These are phyloP conservation scores for Chrysina gloriosa DNA, from an alignment of 2,888 invertebrate species.

Conservation along the genomic window DNA sequence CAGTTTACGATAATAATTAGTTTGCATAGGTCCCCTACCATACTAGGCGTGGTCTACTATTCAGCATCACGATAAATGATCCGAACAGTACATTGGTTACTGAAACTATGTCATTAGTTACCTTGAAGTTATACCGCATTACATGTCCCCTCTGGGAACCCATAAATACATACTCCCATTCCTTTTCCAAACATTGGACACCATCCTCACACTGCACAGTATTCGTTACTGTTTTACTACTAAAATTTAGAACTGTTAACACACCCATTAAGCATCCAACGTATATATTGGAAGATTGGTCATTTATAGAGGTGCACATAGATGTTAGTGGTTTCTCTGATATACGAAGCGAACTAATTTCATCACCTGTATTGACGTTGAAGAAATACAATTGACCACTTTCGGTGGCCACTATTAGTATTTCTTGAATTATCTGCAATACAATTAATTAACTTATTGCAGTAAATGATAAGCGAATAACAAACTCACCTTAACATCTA, in stretches of 20 bases:
- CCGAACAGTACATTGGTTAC: not conserved
- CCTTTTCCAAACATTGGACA: constrained; percentile 79
- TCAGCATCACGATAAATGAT: not conserved
- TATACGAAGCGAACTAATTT: constrained; percentile 69
- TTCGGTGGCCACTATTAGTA: constrained; percentile 73
- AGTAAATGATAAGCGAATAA: not conserved
- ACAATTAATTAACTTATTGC: constrained; percentile 30
- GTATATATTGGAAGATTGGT: constrained; percentile 62
- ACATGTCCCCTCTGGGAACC: constrained; percentile 80
- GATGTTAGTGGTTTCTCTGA: constrained; percentile 73
- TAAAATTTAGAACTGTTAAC: constrained; percentile 72
- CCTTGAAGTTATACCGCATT: constrained; percentile 76
- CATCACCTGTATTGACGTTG: constrained; percentile 67
- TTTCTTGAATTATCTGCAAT: constrained; percentile 70
- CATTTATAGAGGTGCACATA: constrained; percentile 66
- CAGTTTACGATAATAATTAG: too few species aligned
- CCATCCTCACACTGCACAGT: constrained; percentile 71
- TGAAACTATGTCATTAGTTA: constrained; percentile 56
- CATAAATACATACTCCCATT: constrained; percentile 78
- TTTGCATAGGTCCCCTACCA: too few species aligned
- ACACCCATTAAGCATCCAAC: constrained; percentile 74
- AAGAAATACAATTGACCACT: constrained; percentile 74
- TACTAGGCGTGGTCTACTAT: too few species aligned
- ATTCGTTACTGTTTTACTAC: constrained; percentile 68
- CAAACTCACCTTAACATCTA: constrained; percentile 53